These are phyloP conservation scores for Leptocoma aspasia DNA, from an alignment of 2,113 vertebrate species.

Conservation along the genomic window DNA sequence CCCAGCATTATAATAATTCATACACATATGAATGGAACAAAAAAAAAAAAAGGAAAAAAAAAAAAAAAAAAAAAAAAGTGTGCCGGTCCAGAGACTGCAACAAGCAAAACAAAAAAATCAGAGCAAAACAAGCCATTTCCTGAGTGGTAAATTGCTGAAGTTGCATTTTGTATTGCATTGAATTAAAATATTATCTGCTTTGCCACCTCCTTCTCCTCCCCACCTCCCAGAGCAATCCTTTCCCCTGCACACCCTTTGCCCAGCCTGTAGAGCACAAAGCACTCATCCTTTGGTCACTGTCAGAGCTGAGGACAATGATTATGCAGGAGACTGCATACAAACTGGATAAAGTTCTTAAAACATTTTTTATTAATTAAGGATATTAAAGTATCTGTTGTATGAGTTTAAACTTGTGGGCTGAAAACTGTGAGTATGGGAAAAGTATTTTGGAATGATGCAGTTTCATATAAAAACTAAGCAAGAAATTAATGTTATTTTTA, in stretches of 20 bases:
- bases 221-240: background rate
- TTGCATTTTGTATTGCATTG: background rate
- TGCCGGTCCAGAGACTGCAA: background rate
- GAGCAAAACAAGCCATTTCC: background rate
- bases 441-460: background rate
- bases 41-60: too few species aligned
- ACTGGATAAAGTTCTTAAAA: background rate
- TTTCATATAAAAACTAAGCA: background rate
- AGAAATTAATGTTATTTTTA: background rate
- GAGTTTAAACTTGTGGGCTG: background rate
- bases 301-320: background rate
- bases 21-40: background rate
- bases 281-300: background rate
- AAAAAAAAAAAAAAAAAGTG: background rate
- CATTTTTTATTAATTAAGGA: background rate
- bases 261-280: background rate
- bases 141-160: background rate
- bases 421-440: background rate
- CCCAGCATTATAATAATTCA: background rate
- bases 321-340: background rate
- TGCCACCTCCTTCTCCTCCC: background rate
- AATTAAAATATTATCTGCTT: background rate
- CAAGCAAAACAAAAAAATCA: background rate
- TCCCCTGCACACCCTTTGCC: background rate
- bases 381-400: background rate